phyloP scores from a whole-genome alignment of 2,888 invertebrate genomes.

The Busseola fusca region DNA sequence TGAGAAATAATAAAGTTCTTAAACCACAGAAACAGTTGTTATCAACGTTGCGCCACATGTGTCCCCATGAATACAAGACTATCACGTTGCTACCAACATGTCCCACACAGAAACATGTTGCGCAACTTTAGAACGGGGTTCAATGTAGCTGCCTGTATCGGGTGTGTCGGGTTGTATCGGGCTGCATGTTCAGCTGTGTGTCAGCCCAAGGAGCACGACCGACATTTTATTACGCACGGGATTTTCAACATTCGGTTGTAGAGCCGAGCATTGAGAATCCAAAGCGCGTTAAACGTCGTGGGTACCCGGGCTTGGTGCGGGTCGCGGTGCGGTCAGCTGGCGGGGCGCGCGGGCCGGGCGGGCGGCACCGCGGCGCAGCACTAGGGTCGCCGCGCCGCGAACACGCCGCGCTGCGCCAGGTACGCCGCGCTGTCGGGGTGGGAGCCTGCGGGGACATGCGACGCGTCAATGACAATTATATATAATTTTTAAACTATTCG shows the following conservation, averaged over 20 bases:
- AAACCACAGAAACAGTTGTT: constrained; percentile 3
- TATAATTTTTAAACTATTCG: too few relatives aligned
- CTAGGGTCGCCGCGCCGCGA: constrained; percentile 79
- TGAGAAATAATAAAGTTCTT: too few relatives aligned
- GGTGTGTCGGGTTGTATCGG: constrained; percentile 16
- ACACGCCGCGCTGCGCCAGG: constrained; percentile 66
- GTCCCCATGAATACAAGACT: neutral
- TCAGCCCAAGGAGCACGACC: neutral
- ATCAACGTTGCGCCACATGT: neutral
- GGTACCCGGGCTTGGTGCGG: neutral
- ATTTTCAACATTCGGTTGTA: neutral
- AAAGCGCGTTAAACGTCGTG: neutral
- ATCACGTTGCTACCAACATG: neutral
- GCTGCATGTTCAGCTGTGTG: constrained; percentile 28
- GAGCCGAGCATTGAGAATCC: neutral
- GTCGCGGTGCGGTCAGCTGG: constrained; percentile 11
- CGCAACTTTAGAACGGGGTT: constrained; percentile 10
- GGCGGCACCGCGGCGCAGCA: constrained; percentile 74
- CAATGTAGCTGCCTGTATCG: constrained; percentile 33
- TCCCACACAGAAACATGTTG: constrained; percentile 12
- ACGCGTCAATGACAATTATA: too few relatives aligned
- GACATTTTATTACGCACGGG: neutral
- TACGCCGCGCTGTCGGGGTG: constrained; percentile 48
- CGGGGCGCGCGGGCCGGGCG: constrained; percentile 10
- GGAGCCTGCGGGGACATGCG: constrained; percentile 24